Evolutionary conservation across 64 coral and sea anemone species (phyloP), one percentile per base, ranked within the genome.

Genomic region (Pocillopora verrucosa): DNA sequence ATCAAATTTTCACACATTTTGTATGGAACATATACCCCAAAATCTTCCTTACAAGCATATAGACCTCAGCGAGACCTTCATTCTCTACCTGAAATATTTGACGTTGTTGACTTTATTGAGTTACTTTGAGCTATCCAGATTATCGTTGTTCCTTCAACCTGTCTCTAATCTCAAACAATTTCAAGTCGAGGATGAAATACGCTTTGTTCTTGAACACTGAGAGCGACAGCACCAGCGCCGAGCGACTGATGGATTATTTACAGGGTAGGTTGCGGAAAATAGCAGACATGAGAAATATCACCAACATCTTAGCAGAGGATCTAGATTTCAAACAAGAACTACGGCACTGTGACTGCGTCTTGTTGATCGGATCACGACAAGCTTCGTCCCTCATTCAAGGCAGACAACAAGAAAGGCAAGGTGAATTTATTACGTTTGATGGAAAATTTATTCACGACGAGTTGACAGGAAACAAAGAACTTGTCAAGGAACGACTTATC

Each of bases 231-330:
- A 81, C 56, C 15, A 80, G 83, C 22, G 81, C 65, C 64, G 81
- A 91, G 69, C 58, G 60, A 59, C 68, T 91, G n/a, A 91, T 13
- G 70, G 89, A 91, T 58, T 35, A 58, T 61, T 58, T 91, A 74
- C 79, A 91, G 60, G 30, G 25, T 16, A 84, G 36, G 57, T 51
- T 91, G 34, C 37, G 89, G 36, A 67, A 65, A 0, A 30, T 56
- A 22, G 78, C 58, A 41, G 60, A 91, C 36, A 11, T 91, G 17
- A 84, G 17, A 17, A 91, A 56, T 9, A 61, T 83, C 65, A 59
- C 26, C 30, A 78, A 82, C 0, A 60, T 80, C 16, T 2, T 83
- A 37, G 89, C 89, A 16, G 80, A 82, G 11, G 80, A 91, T 11
- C 34, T 30, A n/a, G 67, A 51, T 45, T 26, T 84, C 61, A 60